Evolutionary conservation across 2,888 invertebrate genomes (phyloP), one percentile per base, ranked within the genome.

Genomic region (Drosophila hamatofila): DNA sequence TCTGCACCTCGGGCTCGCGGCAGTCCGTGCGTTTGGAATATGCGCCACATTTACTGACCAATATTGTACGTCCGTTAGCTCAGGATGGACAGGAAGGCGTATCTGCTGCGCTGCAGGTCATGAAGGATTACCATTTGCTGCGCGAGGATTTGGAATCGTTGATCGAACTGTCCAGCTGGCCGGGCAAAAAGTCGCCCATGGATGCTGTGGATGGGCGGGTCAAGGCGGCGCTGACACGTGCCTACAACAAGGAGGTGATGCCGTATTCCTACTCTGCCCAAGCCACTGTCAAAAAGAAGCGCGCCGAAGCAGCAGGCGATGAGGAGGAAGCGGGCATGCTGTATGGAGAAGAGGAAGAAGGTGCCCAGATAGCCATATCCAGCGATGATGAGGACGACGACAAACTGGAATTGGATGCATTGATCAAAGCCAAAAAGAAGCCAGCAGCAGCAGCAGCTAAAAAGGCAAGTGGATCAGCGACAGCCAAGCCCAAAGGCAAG

Each of bases 111-210:
- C 92, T 99, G 49, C 93, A 94, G 7, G 94, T 96, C 16, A 95
- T 99, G 93, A 96, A 96, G 90, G 93, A 95, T 8, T 99, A 99
- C 93, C 96, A 96, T 91, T 94, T 99, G 65, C 92, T 97, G 59
- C 94, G 97, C 67, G 99, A 99, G 88, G 99, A 99, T 92, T 93
- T 98, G 83, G 98, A 99, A 76, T 96, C 96, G 14, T 93, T 99
- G 30, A 93, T 96, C 12, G 99, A 99, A 90, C 92, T 99, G 35
- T 95, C 97, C 0, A 92, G 95, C 41, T 99, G 98, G 98, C 96
- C 97, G 0, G 95, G 95, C 42, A 94, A 95, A 82, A 94, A 95
- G 80, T 96, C 98, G 92, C 96, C 96, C 0, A 95, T 97, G 93
- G 94, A 95, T 55, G 93, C 94, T 69, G 94, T 99, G 27, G 96